Conservation (phyloP, 37 sponge, comb jelly and placozoan species). For the Beroe ovata region DNA sequence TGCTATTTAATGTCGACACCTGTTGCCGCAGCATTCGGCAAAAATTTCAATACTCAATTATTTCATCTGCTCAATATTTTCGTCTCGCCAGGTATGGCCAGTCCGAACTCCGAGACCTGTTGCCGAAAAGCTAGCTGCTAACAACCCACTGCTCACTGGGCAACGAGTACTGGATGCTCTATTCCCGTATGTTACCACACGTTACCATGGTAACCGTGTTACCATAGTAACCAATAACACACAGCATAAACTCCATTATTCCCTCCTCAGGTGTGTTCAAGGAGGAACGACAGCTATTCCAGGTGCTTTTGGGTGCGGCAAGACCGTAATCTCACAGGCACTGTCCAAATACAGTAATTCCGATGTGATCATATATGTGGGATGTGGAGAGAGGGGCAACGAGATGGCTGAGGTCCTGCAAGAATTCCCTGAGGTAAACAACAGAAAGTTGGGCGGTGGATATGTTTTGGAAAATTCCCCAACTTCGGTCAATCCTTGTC, state of each 20-base stretch:
- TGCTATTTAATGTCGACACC: neutral
- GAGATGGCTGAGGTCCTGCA: slow-evolving; percentile 98
- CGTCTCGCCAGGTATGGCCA: slow-evolving; percentile 96
- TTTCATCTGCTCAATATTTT: too few relatives aligned
- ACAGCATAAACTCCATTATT: neutral
- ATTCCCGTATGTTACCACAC: slow-evolving; percentile 84
- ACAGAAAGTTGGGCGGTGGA: neutral
- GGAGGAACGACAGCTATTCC: slow-evolving; percentile 99
- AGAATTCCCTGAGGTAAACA: slow-evolving; percentile 97
- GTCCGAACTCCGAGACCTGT: slow-evolving; percentile 92
- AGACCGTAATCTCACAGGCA: slow-evolving; percentile 98
- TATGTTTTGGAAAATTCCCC: neutral
- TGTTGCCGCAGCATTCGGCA: neutral
- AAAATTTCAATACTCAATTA: neutral
- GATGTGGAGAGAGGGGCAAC: slow-evolving; percentile 98
- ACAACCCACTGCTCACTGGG: slow-evolving; percentile 95
- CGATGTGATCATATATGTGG: slow-evolving; percentile 97
- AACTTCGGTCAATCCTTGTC: neutral
- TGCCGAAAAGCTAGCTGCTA: slow-evolving; percentile 92
- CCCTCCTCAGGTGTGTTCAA: slow-evolving; percentile 82
- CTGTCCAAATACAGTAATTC: slow-evolving; percentile 99
- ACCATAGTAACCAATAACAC: neutral
- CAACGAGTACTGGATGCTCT: slow-evolving; percentile 96
- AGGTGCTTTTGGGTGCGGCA: slow-evolving; percentile 99
- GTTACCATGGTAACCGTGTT: neutral